Evolutionary conservation across 2,888 invertebrate species (phyloP).

Genomic region (Papilio protenor): DNA sequence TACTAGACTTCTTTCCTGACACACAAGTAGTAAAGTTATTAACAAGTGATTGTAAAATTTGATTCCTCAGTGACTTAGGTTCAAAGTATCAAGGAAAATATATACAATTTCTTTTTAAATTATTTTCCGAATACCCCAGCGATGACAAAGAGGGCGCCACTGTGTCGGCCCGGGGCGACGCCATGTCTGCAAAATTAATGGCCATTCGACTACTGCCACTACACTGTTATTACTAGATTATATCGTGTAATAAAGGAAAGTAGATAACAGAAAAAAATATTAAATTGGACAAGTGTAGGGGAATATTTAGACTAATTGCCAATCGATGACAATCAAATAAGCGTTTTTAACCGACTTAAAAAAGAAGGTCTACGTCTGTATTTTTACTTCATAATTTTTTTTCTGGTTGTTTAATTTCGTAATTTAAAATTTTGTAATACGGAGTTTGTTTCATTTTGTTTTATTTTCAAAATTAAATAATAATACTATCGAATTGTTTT

Average conservation of each 20-base stretch:
- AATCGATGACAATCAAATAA: neutral
- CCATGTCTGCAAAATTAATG: slow-evolving; percentile 17
- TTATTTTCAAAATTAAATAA: too few species aligned
- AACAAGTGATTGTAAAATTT: neutral
- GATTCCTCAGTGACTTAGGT: neutral
- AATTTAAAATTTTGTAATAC: too few species aligned
- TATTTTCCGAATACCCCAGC: neutral
- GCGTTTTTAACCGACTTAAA: too few species aligned
- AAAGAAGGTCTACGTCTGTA: too few species aligned
- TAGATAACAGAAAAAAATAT: neutral
- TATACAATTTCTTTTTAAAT: slow-evolving; percentile 1
- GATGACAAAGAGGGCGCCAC: slow-evolving; percentile 8
- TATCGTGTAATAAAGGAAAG: neutral
- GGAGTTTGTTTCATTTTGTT: too few species aligned
- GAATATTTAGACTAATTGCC: neutral
- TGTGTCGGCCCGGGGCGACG: neutral
- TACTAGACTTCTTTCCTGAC: neutral
- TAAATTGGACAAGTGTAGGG: neutral
- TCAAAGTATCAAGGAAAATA: neutral
- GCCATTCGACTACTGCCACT: neutral
- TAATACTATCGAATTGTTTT: too few species aligned
- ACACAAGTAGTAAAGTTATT: too few species aligned
- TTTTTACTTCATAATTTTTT: too few species aligned
- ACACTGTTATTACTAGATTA: neutral
- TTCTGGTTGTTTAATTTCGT: too few species aligned